phyloP scores from a whole-genome alignment of 2,888 invertebrate species.

The Tiliacea citrago region DNA sequence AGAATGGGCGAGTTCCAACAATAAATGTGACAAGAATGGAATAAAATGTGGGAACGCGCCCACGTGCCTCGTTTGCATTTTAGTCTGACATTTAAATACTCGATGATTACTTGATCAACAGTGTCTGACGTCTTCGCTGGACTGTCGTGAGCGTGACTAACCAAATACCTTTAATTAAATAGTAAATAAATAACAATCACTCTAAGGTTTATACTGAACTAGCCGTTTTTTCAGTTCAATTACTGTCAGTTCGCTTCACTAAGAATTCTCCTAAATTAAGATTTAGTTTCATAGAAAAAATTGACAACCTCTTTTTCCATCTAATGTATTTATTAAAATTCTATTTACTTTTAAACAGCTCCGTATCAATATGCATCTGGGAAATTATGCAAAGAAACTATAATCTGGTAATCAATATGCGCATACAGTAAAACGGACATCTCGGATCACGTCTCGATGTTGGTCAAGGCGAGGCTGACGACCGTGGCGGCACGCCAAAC shows the following conservation, averaged over 20 bases:
- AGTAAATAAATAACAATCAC: conserved; percentile 45
- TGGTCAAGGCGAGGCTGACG: conserved; percentile 88
- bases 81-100: conserved; percentile 34
- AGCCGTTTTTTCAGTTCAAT: conserved; percentile 11
- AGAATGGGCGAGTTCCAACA: conserved; percentile 55
- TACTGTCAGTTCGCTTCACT: neutral
- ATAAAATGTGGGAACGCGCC: conserved; percentile 72
- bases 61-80: conserved; percentile 66
- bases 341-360: conserved; percentile 19
- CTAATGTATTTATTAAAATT: conserved; percentile 20
- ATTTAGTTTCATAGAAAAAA: neutral
- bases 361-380: conserved; percentile 51
- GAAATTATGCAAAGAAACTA: conserved; percentile 73
- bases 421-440: conserved; percentile 77
- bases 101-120: conserved; percentile 40
- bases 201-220: conserved; percentile 20
- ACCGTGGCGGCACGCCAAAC: conserved; percentile 87
- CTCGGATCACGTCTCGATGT: conserved; percentile 81
- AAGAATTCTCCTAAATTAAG: neutral
- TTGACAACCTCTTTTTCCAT: neutral
- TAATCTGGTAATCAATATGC: conserved; percentile 81
- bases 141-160: conserved; percentile 35
- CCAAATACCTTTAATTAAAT: conserved; percentile 20
- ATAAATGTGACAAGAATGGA: conserved; percentile 61
- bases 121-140: conserved; percentile 34